Evolutionary conservation across 2,113 vertebrate genomes (phyloP).

Genomic region (Dromaius novaehollandiae): DNA sequence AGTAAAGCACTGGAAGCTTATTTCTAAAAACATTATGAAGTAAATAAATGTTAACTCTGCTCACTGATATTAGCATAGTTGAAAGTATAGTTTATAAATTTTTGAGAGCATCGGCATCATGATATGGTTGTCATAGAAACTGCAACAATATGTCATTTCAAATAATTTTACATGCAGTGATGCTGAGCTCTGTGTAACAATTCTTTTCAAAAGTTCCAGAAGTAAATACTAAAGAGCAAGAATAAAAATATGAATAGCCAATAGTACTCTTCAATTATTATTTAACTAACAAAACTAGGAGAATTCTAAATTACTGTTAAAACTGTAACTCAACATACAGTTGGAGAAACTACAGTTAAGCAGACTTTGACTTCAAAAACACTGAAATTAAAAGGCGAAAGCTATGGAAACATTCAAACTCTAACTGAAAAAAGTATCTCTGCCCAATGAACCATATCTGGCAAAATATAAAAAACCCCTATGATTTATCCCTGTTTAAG

Average conservation of each 20-base stretch:
- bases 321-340: constrained; percentile 23
- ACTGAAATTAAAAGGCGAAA: constrained; percentile 20
- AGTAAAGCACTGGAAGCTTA: constrained; percentile 54
- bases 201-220: constrained; percentile 69
- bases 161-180: constrained; percentile 76
- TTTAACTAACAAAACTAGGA: constrained; percentile 40
- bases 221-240: constrained; percentile 65
- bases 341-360: constrained; percentile 42
- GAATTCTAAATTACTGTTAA: constrained; percentile 30
- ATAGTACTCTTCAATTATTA: constrained; percentile 19
- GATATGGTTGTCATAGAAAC: constrained; percentile 83
- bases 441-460: constrained; percentile 27
- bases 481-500: constrained; percentile 33
- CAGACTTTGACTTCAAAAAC: constrained; percentile 53
- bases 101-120: constrained; percentile 78
- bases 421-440: constrained; percentile 42
- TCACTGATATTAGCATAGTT: constrained; percentile 72
- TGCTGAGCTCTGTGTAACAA: constrained; percentile 54
- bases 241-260: constrained; percentile 37
- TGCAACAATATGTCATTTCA: constrained; percentile 80
- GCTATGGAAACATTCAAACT: constrained; percentile 45
- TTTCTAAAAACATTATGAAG: constrained; percentile 60
- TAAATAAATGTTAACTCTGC: constrained; percentile 68
- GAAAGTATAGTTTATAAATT: constrained; percentile 79
- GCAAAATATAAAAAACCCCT: neutral